Percentiles rank a stretch among this genome's conserved stretches.
Conservation (phyloP, 2,797 vertebrate species). For the Threskiornis aethiopicus region DNA sequence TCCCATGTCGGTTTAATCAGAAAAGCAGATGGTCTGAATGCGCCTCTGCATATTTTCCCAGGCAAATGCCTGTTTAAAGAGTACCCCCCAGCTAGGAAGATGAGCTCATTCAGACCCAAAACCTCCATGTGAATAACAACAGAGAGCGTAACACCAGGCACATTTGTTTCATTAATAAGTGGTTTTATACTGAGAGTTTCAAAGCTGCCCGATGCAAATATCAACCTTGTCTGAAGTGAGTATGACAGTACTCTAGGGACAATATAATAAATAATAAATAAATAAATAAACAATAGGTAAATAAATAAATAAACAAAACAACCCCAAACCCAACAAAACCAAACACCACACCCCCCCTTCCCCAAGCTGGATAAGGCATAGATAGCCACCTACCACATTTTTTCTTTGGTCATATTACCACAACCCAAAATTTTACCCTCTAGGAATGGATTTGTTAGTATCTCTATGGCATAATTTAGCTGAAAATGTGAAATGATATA, state of each 20-base stretch:
- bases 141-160: background rate
- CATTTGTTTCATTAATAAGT: background rate
- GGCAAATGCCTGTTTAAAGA: background rate
- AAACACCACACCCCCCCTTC: fast-evolving
- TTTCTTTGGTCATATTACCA: background rate
- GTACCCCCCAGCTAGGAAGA: background rate
- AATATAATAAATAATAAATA: background rate
- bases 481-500: background rate
- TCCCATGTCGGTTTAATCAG: background rate
- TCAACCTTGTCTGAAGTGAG: background rate
- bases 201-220: background rate
- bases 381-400: background rate
- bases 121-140: background rate
- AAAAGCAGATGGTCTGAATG: background rate
- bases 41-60: background rate
- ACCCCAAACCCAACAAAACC: background rate
- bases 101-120: background rate
- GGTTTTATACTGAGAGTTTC: background rate
- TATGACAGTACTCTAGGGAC: background rate
- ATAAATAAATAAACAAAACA: background rate
- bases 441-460: background rate
- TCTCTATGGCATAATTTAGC: background rate
- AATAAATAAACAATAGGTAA: background rate
- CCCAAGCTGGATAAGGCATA: background rate
- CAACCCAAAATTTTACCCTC: background rate